A percentile compares a stretch with the other conserved stretches of the same genome.
Evolutionary conservation across 2,888 invertebrate genomes (phyloP).

Genomic region (Melanostoma mellinum): DNA sequence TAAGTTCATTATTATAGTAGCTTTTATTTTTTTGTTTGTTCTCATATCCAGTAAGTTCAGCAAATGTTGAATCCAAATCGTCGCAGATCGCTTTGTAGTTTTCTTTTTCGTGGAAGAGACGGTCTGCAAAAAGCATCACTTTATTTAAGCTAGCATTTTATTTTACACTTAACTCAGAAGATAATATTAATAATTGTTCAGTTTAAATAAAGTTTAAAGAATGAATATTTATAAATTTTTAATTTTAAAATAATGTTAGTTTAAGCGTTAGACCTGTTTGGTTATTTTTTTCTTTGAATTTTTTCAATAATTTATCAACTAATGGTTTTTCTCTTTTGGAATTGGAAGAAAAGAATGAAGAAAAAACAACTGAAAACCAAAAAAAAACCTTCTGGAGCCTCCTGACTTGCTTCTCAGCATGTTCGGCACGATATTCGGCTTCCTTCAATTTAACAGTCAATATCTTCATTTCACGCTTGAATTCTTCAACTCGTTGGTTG

Average conservation of each 20-base stretch:
- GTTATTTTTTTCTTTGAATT: slow-evolving; percentile 35
- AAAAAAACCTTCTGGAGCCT: slow-evolving; percentile 96
- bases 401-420: slow-evolving; percentile 99
- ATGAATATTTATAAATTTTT: slow-evolving; percentile 28
- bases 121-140: slow-evolving; percentile 87
- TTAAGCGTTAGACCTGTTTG: slow-evolving; percentile 40
- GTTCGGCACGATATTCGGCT: slow-evolving; percentile 99
- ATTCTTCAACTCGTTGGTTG: slow-evolving; percentile 99
- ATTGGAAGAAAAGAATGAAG: neutral
- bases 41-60: slow-evolving; percentile 98
- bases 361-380: slow-evolving; percentile 1
- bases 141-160: slow-evolving; percentile 76
- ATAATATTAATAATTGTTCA: slow-evolving; percentile 29
- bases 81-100: slow-evolving; percentile 98
- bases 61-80: slow-evolving; percentile 98
- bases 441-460: slow-evolving; percentile 97
- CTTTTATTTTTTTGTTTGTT: slow-evolving; percentile 67
- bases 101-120: slow-evolving; percentile 91
- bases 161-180: slow-evolving; percentile 60
- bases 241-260: slow-evolving; percentile 63
- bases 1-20: slow-evolving; percentile 54
- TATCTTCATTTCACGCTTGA: slow-evolving; percentile 98
- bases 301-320: slow-evolving; percentile 40
- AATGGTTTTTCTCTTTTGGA: neutral
- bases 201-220: slow-evolving; percentile 21